Base-by-base conservation (phyloP, 2,888 invertebrate genomes). In the Diaprepes abbreviatus region DNA sequence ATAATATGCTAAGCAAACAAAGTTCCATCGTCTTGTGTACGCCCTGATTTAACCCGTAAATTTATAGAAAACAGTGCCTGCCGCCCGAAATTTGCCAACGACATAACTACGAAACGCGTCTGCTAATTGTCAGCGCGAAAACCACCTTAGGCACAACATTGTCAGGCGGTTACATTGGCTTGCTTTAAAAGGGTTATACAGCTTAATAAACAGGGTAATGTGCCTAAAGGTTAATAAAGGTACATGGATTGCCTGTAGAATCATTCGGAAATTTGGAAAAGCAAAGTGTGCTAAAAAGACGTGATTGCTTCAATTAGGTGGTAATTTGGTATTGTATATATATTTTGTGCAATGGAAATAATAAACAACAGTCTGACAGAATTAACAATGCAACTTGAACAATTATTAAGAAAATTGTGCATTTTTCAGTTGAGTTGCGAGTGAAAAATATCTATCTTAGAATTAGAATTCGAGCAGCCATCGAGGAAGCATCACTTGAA, bases 121-220 rank as follows among this genome's bases (percentile, higher is more conserved):
- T 48, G 65, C 57, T 65, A 65, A 65, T 65, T 65, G 65, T 65
- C 65, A 65, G 65, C 35, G 38, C 35, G 65, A 65, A 65, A 65
- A 65, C 65, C 65, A 24, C 65, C 57, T 21, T 19, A 38, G 57
- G 65, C 55, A 14, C 36, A 17, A 35, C 65, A 36, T 48, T 57
- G 65, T 65, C 65, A 57, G 36, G 36, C 16, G 48, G 52, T 63
- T 63, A 63, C 52, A 38, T 28, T 57, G 65, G 65, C 45, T 65
- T 38, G 48, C 57, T 38, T 36, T 55, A 65, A 58, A 65, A 65
- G 65, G 57, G 65, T 62, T 58, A 31, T 58, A 58, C 28, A 28
- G 43, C 58, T 58, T 58, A 58, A 58, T 58, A 58, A 14, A 7
- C 40, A 43, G 24, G 43, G 43, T 58, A 58, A 58, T 28, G 21